phyloP scores from a whole-genome alignment of 2,888 invertebrate genomes.

The Acleris cristana region DNA sequence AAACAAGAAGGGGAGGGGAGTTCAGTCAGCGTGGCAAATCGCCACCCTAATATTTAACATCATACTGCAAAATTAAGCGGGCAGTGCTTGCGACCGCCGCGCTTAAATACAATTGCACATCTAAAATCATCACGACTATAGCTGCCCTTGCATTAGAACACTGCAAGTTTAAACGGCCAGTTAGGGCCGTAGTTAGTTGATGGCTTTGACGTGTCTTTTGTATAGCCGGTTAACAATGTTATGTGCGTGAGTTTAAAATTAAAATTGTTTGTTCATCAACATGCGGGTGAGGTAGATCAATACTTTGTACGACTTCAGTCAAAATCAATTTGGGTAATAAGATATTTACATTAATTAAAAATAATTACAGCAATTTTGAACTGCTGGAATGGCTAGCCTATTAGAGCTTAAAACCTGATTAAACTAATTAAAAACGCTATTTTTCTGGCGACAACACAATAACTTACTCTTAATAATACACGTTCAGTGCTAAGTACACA shows the following conservation, averaged over 20 bases:
- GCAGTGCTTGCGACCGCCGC: constrained; percentile 47
- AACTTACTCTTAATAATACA: too few relatives aligned
- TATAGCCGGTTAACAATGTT: constrained; percentile 55
- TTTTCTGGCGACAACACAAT: too few relatives aligned
- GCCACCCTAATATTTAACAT: constrained; percentile 71
- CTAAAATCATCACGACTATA: constrained; percentile 52
- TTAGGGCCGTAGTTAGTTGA: constrained; percentile 51
- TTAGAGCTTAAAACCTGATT: too few relatives aligned
- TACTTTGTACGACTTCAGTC: constrained; percentile 3
- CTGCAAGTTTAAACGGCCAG: constrained; percentile 38
- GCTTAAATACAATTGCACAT: constrained; percentile 60
- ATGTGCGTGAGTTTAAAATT: constrained; percentile 41
- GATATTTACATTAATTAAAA: neutral
- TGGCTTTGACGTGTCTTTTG: constrained; percentile 47
- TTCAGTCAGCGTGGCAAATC: constrained; percentile 61
- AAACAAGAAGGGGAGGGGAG: constrained; percentile 53
- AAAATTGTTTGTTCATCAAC: constrained; percentile 47
- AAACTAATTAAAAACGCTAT: too few relatives aligned
- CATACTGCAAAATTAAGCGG: constrained; percentile 69
- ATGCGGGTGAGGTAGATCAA: constrained; percentile 9
- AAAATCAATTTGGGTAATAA: neutral
- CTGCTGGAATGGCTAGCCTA: neutral
- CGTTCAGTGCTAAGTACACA: too few relatives aligned
- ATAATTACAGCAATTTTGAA: neutral
- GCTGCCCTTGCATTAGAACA: constrained; percentile 53